Base-by-base conservation (phyloP, 2,113 vertebrate genomes). In the zebrafish (Danio rerio) region DNA sequence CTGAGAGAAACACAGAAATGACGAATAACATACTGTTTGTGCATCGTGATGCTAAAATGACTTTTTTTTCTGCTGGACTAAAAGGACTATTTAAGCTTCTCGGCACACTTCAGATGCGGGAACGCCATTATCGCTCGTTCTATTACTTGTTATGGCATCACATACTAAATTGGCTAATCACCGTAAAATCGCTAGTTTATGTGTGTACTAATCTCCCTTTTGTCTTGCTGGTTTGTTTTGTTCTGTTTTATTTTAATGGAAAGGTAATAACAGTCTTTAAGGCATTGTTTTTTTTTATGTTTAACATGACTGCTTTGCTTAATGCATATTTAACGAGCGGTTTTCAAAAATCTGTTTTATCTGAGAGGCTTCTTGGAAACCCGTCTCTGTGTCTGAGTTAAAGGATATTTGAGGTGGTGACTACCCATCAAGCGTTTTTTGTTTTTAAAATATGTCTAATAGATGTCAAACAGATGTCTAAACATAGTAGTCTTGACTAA, bases 71-170 rank as follows among this genome's bases (percentile, higher is more conserved):
- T 74, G 71, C 58, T 21, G 9, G 13, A 74, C 40, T 45, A 43
- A 66, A 65, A 75, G 5, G 8, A 16, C 62, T 18, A 21, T 11
- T 81, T 43, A 31, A 53, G 15, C 70, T 20, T 55, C 45, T 59
- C 77, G 21, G 43, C 73, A 61, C 73, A 40, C 31, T 68, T 66
- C 62, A 75, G 73, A 81, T 85, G 56, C 72, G 72, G 66, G 20
- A 50, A 43, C 55, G 20, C 21, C 21, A 52, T 81, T 72, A 78
- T 58, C 74, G 78, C 74, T 63, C 75, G 70, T 69, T 81, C 18
- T 81, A 55, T 13, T 78, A 40, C 68, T 80, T 59, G 78, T 73
- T 59, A 66, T 59, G 69, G 59, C 13, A 81, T 84, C 65, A 81
- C 79, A 61, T 12, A 85, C 47, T 59, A 47, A 21, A 61, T 63